These are phyloP conservation scores for Hecatera dysodea DNA, from an alignment of 2,888 invertebrate genomes.

Conservation along the genomic window DNA sequence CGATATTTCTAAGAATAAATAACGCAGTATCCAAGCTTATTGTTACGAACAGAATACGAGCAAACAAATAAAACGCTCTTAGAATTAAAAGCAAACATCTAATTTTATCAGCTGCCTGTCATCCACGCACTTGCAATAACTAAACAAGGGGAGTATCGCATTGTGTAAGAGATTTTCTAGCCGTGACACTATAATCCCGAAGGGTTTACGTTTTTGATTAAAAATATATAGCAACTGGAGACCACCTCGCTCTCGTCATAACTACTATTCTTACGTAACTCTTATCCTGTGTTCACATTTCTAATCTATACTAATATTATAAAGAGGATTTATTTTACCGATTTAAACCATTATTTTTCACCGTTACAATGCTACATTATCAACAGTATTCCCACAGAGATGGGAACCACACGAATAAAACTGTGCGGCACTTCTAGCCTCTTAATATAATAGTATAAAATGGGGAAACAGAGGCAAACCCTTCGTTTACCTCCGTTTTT, in stretches of 20 bases:
- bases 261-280: too few species aligned
- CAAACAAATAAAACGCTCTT: background rate
- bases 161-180: conserved; percentile 20
- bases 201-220: conserved; percentile 23
- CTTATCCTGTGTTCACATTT: too few species aligned
- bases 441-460: too few species aligned
- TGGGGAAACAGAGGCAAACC: too few species aligned
- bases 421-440: too few species aligned
- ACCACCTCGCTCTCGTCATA: background rate
- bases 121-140: conserved; percentile 22
- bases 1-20: background rate
- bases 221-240: conserved; percentile 31
- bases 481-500: too few species aligned
- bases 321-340: too few species aligned
- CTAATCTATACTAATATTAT: too few species aligned
- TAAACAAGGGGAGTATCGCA: conserved; percentile 40
- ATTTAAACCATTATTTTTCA: too few species aligned
- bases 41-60: background rate
- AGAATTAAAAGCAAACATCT: conserved; percentile 32
- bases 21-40: background rate
- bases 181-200: background rate
- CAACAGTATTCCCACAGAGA: too few species aligned
- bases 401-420: too few species aligned
- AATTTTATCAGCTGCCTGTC: conserved; percentile 32
- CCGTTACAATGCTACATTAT: too few species aligned